phyloP scores from a whole-genome alignment of 2,113 vertebrate species.

The Tilapia sparmanii region DNA sequence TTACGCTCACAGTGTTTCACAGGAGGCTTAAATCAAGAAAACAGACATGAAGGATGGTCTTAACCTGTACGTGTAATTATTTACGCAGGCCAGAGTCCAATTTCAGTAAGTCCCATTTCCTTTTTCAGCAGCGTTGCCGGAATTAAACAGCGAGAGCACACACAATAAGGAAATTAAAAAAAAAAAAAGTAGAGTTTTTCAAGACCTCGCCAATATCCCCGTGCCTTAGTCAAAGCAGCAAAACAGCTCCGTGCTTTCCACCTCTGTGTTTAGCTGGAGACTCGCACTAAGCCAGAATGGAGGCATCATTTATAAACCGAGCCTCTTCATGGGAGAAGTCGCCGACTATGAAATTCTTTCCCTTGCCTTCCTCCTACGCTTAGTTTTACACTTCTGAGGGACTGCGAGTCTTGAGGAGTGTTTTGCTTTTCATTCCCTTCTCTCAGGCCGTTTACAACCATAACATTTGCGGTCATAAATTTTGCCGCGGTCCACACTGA shows the following conservation, averaged over 20 bases:
- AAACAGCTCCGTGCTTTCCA: not conserved
- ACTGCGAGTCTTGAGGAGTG: slow-evolving; percentile 77
- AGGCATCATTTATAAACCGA: slow-evolving; percentile 75
- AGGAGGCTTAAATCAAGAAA: slow-evolving; percentile 39
- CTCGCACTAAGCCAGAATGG: slow-evolving; percentile 19
- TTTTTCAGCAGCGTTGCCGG: not conserved
- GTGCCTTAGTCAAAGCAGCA: not conserved
- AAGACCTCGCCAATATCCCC: not conserved
- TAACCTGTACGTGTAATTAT: slow-evolving; percentile 29
- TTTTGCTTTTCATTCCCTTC: slow-evolving; percentile 88
- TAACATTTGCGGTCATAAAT: slow-evolving; percentile 92
- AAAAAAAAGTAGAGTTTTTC: not conserved
- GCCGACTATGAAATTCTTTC: slow-evolving; percentile 85
- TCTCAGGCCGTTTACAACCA: slow-evolving; percentile 86
- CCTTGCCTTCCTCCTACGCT: slow-evolving; percentile 91
- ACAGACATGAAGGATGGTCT: slow-evolving; percentile 41
- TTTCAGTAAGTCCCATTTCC: not conserved
- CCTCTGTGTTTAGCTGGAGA: slow-evolving; percentile 10
- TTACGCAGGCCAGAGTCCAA: slow-evolving; percentile 26
- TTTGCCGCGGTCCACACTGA: slow-evolving; percentile 90
- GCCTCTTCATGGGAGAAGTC: slow-evolving; percentile 63
- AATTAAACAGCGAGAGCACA: not conserved
- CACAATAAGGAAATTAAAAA: not conserved
- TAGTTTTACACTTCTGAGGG: slow-evolving; percentile 85
- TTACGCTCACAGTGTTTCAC: slow-evolving; percentile 40